Conservation (phyloP, 2,113 vertebrate species). For the Neopipo cinnamomea region DNA sequence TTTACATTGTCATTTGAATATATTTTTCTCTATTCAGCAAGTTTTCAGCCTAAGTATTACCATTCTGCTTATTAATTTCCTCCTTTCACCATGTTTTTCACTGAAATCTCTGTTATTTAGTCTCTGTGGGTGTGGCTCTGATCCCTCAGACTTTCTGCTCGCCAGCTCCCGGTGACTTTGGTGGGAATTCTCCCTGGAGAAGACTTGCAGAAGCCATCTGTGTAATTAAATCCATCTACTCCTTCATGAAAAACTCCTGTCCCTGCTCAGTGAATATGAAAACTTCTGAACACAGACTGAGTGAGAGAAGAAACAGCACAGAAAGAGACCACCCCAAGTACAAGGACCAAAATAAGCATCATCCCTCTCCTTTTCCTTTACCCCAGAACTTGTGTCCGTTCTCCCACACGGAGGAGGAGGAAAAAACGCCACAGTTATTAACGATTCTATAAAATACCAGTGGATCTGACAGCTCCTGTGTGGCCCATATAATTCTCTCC, state of each 20-base stretch:
- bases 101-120: not conserved
- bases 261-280: not conserved
- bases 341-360: not conserved
- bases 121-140: not conserved
- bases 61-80: not conserved
- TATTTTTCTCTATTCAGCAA: not conserved
- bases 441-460: too few relatives aligned
- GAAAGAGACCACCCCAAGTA: conserved; percentile 47
- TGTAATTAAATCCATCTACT: conserved; percentile 17
- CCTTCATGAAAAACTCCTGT: not conserved
- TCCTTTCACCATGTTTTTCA: not conserved
- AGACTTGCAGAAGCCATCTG: not conserved
- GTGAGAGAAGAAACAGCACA: not conserved
- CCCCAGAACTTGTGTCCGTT: not conserved
- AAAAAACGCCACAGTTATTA: not conserved
- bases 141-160: not conserved
- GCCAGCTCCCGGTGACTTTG: not conserved
- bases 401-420: not conserved
- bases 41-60: not conserved
- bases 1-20: not conserved
- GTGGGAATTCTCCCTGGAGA: not conserved
- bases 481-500: not conserved
- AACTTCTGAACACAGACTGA: not conserved
- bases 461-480: not conserved
- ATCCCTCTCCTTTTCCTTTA: not conserved